Conservation (phyloP, 1,140 invertebrate genomes). For the Orius insidiosus region DNA sequence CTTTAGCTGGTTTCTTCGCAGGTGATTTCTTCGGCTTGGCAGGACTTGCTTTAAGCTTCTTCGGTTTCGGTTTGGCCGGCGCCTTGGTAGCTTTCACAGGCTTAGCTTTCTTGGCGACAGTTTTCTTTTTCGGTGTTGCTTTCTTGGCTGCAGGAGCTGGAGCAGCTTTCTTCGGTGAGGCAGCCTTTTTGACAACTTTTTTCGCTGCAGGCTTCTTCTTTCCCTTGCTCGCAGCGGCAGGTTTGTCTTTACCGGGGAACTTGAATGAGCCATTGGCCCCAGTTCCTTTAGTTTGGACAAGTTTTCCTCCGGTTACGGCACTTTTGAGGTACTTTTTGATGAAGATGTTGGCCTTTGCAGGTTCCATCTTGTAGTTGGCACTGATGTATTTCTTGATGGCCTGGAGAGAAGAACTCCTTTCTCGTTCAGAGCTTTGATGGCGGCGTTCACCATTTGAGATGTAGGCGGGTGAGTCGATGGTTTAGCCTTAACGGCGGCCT, state of each 20-base stretch:
- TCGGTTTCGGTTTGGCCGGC: slow-evolving; percentile 10
- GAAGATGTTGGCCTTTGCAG: slow-evolving; percentile 26
- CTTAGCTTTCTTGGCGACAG: not conserved
- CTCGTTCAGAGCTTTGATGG: slow-evolving; percentile 33
- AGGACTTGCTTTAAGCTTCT: slow-evolving; percentile 16
- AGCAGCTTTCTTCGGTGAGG: slow-evolving; percentile 16
- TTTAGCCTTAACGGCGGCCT: not conserved
- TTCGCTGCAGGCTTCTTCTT: slow-evolving; percentile 17
- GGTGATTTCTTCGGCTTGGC: slow-evolving; percentile 17
- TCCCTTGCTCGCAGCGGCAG: slow-evolving; percentile 15
- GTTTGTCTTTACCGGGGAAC: slow-evolving; percentile 19
- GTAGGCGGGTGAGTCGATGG: slow-evolving; percentile 22
- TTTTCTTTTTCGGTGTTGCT: not conserved
- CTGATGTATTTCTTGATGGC: slow-evolving; percentile 39
- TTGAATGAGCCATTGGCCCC: slow-evolving; percentile 31
- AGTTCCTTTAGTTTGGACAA: slow-evolving; percentile 29
- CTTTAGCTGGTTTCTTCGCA: slow-evolving; percentile 10
- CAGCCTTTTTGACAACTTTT: slow-evolving; percentile 1
- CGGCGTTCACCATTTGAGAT: slow-evolving; percentile 28
- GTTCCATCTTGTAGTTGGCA: slow-evolving; percentile 29
- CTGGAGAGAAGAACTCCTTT: slow-evolving; percentile 31
- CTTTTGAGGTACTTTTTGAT: slow-evolving; percentile 28
- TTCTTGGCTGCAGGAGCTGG: slow-evolving; percentile 12
- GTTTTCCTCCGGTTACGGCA: slow-evolving; percentile 24
- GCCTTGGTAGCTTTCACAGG: slow-evolving; percentile 12